Evolutionary conservation across 2,113 vertebrate genomes (phyloP), one percentile per base, ranked within the genome.

Genomic region (Asarcornis scutulata): DNA sequence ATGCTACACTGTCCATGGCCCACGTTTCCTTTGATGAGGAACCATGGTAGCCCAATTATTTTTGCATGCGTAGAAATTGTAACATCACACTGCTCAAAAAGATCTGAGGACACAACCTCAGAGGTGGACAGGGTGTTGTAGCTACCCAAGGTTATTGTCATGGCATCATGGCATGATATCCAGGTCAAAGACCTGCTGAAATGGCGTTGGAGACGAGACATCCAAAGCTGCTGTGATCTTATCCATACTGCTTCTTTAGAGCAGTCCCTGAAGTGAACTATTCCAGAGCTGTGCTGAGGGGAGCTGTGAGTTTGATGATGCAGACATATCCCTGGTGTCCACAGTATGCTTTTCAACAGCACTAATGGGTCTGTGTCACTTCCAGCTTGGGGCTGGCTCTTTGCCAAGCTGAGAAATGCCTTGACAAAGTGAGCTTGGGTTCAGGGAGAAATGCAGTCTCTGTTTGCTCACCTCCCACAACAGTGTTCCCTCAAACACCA

Each of bases 401-500:
- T 84, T 22, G 93, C 93, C 93, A 95, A 53, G 16, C 0, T 68
- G 83, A 71, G 58, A 91, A 97, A 69, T 82, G 77, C 48, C 69
- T 95, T 83, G 73, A 40, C 69, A 87, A 84, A 38, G 2, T 9
- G 66, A 93, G 77, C 52, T 44, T 42, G 36, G 31, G 2, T 88
- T 84, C 77, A 89, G 73, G 85, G 75, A 52, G 67, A 86, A 92
- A 40, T 0, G 0, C 36, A 32, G 52, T 40, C 68, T 83, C 85
- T 86, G 59, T 88, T 88, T 96, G 86, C 40, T 93, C 69, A 55
- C 86, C 74, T 91, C 88, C 62, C 74, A 72, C 73, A 60, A 53
- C 68, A 90, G 55, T 9, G 34, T 56, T 93, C 55, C 60, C 72
- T 87, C 91, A 59, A 55, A 77, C 3, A 5, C 66, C 52, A 52